Evolutionary conservation across 2,888 invertebrate genomes (phyloP).

Genomic region (Campoplex capitator): DNA sequence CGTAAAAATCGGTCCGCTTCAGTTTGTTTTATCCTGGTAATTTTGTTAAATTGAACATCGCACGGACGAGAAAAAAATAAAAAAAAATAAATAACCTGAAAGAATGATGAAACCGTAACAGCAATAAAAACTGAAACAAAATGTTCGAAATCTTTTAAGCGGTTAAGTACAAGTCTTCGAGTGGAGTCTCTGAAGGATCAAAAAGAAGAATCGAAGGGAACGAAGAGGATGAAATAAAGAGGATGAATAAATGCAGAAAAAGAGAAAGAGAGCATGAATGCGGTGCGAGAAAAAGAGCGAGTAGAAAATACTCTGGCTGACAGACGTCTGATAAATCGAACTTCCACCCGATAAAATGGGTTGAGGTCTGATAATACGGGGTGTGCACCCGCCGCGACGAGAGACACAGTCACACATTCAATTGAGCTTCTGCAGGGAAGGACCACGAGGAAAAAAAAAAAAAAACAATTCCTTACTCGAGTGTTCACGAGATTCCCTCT

Average conservation of each 20-base stretch:
- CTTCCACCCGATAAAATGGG: constrained; percentile 46
- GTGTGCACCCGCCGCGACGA: constrained; percentile 33
- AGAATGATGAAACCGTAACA: constrained; percentile 14
- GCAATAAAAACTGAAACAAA: constrained; percentile 16
- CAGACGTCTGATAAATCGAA: constrained; percentile 68
- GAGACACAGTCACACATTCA: constrained; percentile 52
- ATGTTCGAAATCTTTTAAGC: constrained; percentile 47
- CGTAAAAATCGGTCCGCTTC: neutral
- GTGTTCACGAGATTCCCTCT: constrained; percentile 44
- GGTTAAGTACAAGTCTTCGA: constrained; percentile 36
- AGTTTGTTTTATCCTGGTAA: neutral
- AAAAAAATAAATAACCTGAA: constrained; percentile 28
- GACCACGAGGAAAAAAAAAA: constrained; percentile 3
- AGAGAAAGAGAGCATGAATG: neutral
- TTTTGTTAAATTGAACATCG: neutral
- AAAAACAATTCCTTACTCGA: constrained; percentile 29
- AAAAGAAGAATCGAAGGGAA: neutral
- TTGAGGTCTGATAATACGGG: constrained; percentile 50
- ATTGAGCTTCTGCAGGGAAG: constrained; percentile 53
- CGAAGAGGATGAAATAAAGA: neutral
- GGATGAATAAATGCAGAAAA: neutral
- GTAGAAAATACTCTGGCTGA: constrained; percentile 53
- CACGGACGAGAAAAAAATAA: neutral
- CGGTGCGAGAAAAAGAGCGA: constrained; percentile 8
- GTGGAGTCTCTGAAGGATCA: neutral